Evolutionary conservation across 92 coral and sea anemone species (phyloP), one percentile per base, ranked within the genome.

Genomic region (Porites divaricata): DNA sequence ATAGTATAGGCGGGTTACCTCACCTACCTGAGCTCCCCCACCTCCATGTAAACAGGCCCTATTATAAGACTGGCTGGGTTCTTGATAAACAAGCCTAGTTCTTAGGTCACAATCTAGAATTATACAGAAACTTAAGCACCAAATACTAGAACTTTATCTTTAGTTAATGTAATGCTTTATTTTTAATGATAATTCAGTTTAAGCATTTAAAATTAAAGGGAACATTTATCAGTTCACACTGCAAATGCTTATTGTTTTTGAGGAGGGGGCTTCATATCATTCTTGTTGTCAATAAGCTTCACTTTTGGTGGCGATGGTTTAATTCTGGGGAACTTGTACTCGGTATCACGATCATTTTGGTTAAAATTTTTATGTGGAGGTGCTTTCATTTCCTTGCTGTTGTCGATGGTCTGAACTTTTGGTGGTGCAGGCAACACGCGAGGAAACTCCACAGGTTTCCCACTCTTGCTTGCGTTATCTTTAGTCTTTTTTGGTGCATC

Each of bases 371-470:
- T 68, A n/a, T 28, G 58, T 6, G 65, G 76, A 53, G 85, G 85
- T 11, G 49, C 49, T 14, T 69, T 28, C 41, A 19, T 80, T 64
- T 80, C 85, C 22, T 80, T 56, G 26, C 50, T 80, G 85, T 80
- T 80, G 58, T 80, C 85, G n/a, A 80, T 70, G 25, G 48, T 69
- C 56, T 69, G 19, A 6, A 80, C 77, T 2, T 28, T 28, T 6
- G 85, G 85, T 57, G 77, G 77, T 6, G 77, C 58, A 19, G 85
- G 78, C 9, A 11, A 41, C 11, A 70, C 13, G 0, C 78, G 67
- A 0, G 86, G 86, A 59, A 81, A 70, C 26, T 70, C 49, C 8
- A 63, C 56, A 9, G 63, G 25, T 48, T 71, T 72, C 41, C 21
- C 68, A 14, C 41, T 54, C 23, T 56, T 53, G 45, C 58, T 71